Evolutionary conservation across 1,140 invertebrate genomes (phyloP), one percentile per base, ranked within the genome.

Genomic region (Danaus plexippus): DNA sequence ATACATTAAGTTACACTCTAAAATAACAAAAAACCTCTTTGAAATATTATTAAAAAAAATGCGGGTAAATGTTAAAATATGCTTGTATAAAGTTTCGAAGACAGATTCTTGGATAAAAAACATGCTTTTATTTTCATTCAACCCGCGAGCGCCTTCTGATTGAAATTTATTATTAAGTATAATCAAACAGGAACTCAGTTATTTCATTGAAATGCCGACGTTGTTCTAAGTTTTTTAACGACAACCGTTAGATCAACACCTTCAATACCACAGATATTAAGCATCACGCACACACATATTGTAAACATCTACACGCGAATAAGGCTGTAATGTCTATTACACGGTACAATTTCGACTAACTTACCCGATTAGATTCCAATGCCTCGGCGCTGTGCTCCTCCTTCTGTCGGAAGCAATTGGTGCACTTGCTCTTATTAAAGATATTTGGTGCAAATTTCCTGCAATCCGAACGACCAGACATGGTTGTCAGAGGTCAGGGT

Each of bases 341-440:
- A 72, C 46, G 43, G 66, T 59, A 59, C 47, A 43, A 42, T 65
- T 64, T 57, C 43, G 48, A 51, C 46, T 54, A 66, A 65, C 70
- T 93, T 89, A 98, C 96, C 94, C 96, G 93, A 90, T 96, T 97
- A 88, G 93, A 95, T 91, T 98, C 96, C 88, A 98, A 90, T 67
- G 96, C 96, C 81, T 97, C 96, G 40, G 95, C 95, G 75, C 95
- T 96, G 88, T 98, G 97, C 85, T 96, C 94, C 88, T 98, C 96
- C 83, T 97, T 96, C 76, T 96, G 94, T 64, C 94, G 92, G 90
- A 98, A 98, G 89, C 97, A 99, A 89, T 96, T 96, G 85, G 96
- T 96, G 89, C 97, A 99, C 91, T 98, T 98, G 87, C 92, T 95
- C 89, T 97, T 97, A 89, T 98, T 97, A 90, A 98, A 98, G 86